phyloP scores from a whole-genome alignment of 2,113 vertebrate species.

The Polypterus senegalus region DNA sequence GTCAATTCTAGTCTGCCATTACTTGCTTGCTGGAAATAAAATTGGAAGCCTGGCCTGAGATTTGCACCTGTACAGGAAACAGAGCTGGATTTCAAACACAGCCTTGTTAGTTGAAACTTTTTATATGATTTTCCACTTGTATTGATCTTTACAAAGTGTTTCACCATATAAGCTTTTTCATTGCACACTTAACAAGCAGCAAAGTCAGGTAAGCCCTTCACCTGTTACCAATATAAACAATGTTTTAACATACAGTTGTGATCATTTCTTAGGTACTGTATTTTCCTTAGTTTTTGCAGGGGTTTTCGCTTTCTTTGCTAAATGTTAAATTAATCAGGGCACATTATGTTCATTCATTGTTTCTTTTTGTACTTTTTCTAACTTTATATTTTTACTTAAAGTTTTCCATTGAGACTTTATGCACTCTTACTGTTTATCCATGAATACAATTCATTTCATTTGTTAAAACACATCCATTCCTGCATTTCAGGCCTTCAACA shows the following conservation, averaged over 20 bases:
- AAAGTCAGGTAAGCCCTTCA: not conserved
- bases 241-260: not conserved
- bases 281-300: no score
- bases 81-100: constrained; percentile 43
- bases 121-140: constrained; percentile 20
- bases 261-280: no score
- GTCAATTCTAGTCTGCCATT: constrained; percentile 50
- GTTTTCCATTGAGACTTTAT: no score
- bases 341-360: no score
- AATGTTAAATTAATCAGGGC: no score
- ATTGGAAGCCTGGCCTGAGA: constrained; percentile 44
- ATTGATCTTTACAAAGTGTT: not conserved
- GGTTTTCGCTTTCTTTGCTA: no score
- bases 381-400: no score
- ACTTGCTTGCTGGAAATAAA: constrained; percentile 48
- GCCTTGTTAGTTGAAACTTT: constrained; percentile 32
- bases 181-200: not conserved
- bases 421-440: no score
- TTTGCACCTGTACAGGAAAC: constrained; percentile 57
- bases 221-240: not conserved
- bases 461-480: no score
- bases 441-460: no score
- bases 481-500: no score
- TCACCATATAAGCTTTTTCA: not conserved
- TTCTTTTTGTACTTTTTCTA: no score